A percentile compares a stretch with the other conserved stretches of the same genome.
Evolutionary conservation across 2,888 invertebrate species (phyloP).

Genomic region (Agriopis leucophaearia): DNA sequence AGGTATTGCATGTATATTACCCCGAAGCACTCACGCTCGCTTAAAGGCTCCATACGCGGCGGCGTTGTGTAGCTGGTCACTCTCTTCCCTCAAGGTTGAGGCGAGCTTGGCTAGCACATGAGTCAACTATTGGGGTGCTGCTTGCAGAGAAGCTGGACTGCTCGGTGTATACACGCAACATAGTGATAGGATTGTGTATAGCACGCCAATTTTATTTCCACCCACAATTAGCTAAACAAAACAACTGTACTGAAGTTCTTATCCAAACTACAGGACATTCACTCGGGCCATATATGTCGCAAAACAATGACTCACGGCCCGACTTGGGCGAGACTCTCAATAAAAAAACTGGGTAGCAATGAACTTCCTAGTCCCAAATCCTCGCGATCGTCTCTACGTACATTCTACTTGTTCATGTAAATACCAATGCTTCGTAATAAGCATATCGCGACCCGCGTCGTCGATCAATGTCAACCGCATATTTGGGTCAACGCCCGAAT

Average conservation of each 20-base stretch:
- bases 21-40: no score
- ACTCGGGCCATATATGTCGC: conserved; percentile 43
- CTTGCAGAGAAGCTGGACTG: no score
- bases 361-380: conserved; percentile 76
- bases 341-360: conserved; percentile 73
- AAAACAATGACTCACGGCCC: conserved; percentile 66
- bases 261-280: conserved; percentile 55
- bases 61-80: no score
- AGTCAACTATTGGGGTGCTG: no score
- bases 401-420: conserved; percentile 32
- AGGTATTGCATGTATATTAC: no score
- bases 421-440: conserved; percentile 73
- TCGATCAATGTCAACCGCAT: conserved; percentile 86
- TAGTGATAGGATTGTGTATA: conserved; percentile 1
- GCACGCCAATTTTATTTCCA: conserved; percentile 10
- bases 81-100: no score
- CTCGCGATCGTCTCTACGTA: conserved; percentile 56
- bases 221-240: conserved; percentile 27
- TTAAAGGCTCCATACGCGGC: no score
- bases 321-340: conserved; percentile 65
- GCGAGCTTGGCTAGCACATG: no score
- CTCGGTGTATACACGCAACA: no score
- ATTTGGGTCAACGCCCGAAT: conserved; percentile 84
- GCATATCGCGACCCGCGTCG: conserved; percentile 77
- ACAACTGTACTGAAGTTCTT: conserved; percentile 20